A percentile compares a stretch with the other conserved stretches of the same genome.
These are phyloP conservation scores for Mythimna impura DNA, from an alignment of 2,888 invertebrate species.

Conservation along the genomic window DNA sequence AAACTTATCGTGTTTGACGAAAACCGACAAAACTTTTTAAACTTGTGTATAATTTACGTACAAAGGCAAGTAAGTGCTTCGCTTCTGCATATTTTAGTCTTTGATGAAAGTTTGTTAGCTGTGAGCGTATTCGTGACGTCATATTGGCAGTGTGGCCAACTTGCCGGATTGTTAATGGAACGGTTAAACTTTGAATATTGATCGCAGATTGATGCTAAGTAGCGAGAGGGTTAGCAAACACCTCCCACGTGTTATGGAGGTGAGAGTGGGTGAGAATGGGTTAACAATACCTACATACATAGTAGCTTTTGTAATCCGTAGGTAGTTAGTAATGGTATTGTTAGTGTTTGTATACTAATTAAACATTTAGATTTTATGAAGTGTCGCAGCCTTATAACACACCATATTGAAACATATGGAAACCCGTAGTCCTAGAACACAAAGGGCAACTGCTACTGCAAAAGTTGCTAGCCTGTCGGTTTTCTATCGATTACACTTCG, in stretches of 20 bases:
- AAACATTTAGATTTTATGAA: not conserved
- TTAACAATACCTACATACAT: slow-evolving; percentile 6
- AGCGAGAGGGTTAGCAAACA: slow-evolving; percentile 55
- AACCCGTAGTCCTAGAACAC: too few species aligned
- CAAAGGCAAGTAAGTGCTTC: not conserved
- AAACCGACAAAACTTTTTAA: not conserved
- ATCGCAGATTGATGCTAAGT: slow-evolving; percentile 68
- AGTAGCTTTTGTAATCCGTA: slow-evolving; percentile 26
- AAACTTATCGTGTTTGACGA: not conserved
- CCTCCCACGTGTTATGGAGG: slow-evolving; percentile 36
- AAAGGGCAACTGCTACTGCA: too few species aligned
- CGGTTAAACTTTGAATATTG: slow-evolving; percentile 70
- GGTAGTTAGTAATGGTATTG: slow-evolving; percentile 10
- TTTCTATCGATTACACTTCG: too few species aligned
- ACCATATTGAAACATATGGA: accelerated
- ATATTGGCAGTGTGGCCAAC: slow-evolving; percentile 53
- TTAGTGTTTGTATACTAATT: slow-evolving; percentile 23
- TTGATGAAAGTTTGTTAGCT: slow-evolving; percentile 46
- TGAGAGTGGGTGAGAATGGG: slow-evolving; percentile 18
- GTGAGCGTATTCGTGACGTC: slow-evolving; percentile 47
- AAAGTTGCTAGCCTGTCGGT: too few species aligned
- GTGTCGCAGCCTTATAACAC: not conserved
- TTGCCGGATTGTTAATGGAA: slow-evolving; percentile 72
- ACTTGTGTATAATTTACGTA: not conserved
- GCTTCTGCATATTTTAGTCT: slow-evolving; percentile 18